These are phyloP conservation scores for Odontamblyopus lacepedii DNA, from an alignment of 2,797 vertebrate species.

Conservation along the genomic window DNA sequence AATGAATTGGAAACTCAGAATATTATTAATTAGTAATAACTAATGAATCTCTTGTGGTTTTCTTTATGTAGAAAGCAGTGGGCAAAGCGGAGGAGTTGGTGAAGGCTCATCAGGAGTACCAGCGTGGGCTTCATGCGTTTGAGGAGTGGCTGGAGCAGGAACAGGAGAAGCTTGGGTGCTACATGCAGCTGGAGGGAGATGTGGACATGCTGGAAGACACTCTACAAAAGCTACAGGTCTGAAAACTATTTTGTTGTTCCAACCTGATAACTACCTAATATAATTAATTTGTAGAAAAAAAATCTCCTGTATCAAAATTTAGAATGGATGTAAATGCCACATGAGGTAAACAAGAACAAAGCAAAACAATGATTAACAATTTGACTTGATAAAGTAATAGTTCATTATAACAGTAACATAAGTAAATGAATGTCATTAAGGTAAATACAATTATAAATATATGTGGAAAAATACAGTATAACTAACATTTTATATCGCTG, in stretches of 20 bases:
- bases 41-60: background rate
- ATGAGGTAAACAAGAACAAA: too few relatives aligned
- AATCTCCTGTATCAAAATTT: background rate
- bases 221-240: slow-evolving; percentile 88
- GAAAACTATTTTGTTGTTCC: background rate
- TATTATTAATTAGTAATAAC: background rate
- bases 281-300: background rate
- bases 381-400: too few relatives aligned
- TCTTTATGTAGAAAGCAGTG: slow-evolving; percentile 79
- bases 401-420: too few relatives aligned
- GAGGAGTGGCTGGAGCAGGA: slow-evolving; percentile 92
- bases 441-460: background rate
- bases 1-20: slow-evolving; percentile 3
- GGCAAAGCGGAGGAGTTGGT: slow-evolving; percentile 87
- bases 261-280: background rate
- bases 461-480: background rate
- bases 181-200: slow-evolving; percentile 87
- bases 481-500: background rate
- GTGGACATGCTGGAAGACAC: slow-evolving; percentile 84
- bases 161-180: slow-evolving; percentile 85
- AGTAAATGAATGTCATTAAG: background rate
- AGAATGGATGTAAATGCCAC: too few relatives aligned
- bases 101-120: slow-evolving; percentile 89
- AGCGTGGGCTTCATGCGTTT: slow-evolving; percentile 86
- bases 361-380: too few relatives aligned